A percentile compares a stretch with the other conserved stretches of the same genome.
These are phyloP conservation scores for Coilia nasus DNA, from an alignment of 2,797 vertebrate genomes.

Conservation along the genomic window DNA sequence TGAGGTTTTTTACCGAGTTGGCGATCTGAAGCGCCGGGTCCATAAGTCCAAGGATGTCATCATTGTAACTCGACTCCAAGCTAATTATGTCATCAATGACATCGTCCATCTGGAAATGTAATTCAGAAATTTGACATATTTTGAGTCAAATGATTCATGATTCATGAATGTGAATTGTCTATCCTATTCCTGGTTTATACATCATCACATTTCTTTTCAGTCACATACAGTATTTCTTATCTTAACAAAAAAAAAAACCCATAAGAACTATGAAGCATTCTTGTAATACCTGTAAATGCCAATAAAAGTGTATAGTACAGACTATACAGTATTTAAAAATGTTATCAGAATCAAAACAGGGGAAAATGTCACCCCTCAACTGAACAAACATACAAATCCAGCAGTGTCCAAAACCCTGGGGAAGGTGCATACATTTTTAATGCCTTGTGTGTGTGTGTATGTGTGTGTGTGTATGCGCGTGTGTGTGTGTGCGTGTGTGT, in stretches of 20 bases:
- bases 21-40: conserved; percentile 95
- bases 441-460: too few relatives aligned
- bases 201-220: background rate
- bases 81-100: conserved; percentile 99
- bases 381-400: too few relatives aligned
- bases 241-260: too few relatives aligned
- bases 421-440: too few relatives aligned
- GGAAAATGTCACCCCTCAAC: too few relatives aligned
- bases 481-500: too few relatives aligned
- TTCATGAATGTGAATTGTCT: background rate
- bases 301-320: too few relatives aligned
- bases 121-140: background rate
- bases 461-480: too few relatives aligned
- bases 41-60: conserved; percentile 94
- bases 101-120: conserved; percentile 90
- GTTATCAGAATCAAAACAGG: too few relatives aligned
- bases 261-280: background rate
- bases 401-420: too few relatives aligned
- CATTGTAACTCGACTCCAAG: conserved; percentile 97
- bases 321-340: too few relatives aligned
- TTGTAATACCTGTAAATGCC: background rate
- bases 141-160: background rate
- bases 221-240: too few relatives aligned
- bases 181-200: background rate
- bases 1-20: conserved; percentile 80